Evolutionary conservation across 2,888 invertebrate genomes (phyloP), one percentile per base, ranked within the genome.

Genomic region (Tachystola acroxantha): DNA sequence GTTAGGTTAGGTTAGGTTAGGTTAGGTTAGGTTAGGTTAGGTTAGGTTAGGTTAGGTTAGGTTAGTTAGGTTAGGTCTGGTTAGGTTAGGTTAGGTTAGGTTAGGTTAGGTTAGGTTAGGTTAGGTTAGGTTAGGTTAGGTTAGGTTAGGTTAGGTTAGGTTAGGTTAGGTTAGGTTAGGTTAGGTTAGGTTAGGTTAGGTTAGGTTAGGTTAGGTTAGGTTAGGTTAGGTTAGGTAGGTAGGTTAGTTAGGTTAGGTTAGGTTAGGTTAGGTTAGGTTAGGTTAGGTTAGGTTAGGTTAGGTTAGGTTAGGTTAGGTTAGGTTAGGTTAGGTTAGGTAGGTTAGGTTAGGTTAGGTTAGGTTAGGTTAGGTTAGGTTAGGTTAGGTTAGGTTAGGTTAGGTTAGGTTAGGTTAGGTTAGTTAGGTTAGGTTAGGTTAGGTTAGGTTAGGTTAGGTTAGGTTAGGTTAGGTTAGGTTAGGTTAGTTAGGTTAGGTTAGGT

Each of bases 341-440:
- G 52, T 52, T 50, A 48, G 47, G 50, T 54, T 53, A 53, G 54
- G 53, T 49, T 47, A 45, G 48, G 45, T 48, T 45, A 40, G 43
- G 48, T 51, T 57, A 45, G 49, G 48, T 46, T 47, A 48, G 51
- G 48, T 50, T 50, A 46, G 48, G 50, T 50, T 49, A 46, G 45
- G 49, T 39, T 45, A 42, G 43, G 42, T 43, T 43, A 44, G 44
- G 43, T 43, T 45, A 39, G 42, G 37, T 39, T 40, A 42, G 44
- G 38, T 41, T 37, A 42, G 38, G 35, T 42, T 35, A 35, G 38
- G 42, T 42, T 38, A 36, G 38, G 35, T 32, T 38, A 43, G 37
- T 45, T 42, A 45, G 45, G 45, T 45, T 45, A 42, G 45, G 45
- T 45, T 45, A 40, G 42, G 42, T 42, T 43, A 42, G 42, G 45